Conservation (phyloP, 1,140 invertebrate genomes). For the Plectrocnemia conspersa region DNA sequence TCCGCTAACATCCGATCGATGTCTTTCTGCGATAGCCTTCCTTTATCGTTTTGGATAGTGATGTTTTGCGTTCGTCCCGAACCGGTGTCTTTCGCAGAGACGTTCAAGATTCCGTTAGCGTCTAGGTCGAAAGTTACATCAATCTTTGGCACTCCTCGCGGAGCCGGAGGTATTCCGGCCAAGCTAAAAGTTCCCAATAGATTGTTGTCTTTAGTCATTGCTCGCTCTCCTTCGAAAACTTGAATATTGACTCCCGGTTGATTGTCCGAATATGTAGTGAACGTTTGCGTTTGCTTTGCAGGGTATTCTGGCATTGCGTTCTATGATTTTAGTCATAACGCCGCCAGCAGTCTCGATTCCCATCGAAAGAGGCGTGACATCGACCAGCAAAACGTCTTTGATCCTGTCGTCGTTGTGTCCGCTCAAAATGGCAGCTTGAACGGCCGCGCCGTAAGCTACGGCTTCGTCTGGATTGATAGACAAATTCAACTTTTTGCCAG, state of each 20-base stretch:
- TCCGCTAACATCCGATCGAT: slow-evolving; percentile 63
- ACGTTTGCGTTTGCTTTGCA: slow-evolving; percentile 59
- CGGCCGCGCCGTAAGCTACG: slow-evolving; percentile 62
- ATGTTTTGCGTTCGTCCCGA: slow-evolving; percentile 53
- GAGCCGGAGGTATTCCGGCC: slow-evolving; percentile 50
- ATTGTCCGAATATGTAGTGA: slow-evolving; percentile 65
- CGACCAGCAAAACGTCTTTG: slow-evolving; percentile 73
- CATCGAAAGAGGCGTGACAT: slow-evolving; percentile 61
- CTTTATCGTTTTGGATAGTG: slow-evolving; percentile 57
- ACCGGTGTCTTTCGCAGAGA: slow-evolving; percentile 55
- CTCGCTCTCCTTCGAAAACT: slow-evolving; percentile 72
- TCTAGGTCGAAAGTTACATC: slow-evolving; percentile 60
- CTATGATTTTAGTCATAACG: slow-evolving; percentile 63
- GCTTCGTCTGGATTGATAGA: slow-evolving; percentile 67
- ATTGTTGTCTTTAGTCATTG: slow-evolving; percentile 76
- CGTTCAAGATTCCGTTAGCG: slow-evolving; percentile 61
- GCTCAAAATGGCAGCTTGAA: slow-evolving; percentile 60
- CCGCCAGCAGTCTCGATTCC: slow-evolving; percentile 65
- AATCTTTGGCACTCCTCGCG: slow-evolving; percentile 59
- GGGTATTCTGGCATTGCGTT: slow-evolving; percentile 59
- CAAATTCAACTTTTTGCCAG: slow-evolving; percentile 59
- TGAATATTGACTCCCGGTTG: slow-evolving; percentile 67
- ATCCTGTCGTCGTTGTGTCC: slow-evolving; percentile 55
- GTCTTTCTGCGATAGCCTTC: slow-evolving; percentile 52
- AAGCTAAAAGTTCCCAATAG: slow-evolving; percentile 70